Conservation (phyloP, 2,888 invertebrate species). For the Callosobruchus maculatus region DNA sequence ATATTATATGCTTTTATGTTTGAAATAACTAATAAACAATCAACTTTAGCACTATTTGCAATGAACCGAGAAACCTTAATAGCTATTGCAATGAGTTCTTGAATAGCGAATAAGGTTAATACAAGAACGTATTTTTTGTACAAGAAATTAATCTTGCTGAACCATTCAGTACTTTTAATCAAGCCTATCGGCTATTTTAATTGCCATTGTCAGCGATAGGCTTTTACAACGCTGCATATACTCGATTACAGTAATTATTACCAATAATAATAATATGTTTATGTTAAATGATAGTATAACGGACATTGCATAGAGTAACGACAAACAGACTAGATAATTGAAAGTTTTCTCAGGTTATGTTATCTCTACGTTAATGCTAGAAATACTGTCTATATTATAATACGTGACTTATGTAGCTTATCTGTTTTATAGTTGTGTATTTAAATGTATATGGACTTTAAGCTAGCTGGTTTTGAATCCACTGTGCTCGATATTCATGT, state of each 20-base stretch:
- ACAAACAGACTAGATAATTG: background rate
- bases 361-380: too few species aligned
- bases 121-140: background rate
- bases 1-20: too few species aligned
- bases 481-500: too few species aligned
- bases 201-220: background rate
- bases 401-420: too few species aligned
- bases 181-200: background rate
- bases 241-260: background rate
- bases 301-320: background rate
- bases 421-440: too few species aligned
- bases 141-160: background rate
- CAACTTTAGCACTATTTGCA: background rate
- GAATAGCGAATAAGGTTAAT: background rate
- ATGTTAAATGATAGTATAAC: background rate
- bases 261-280: background rate
- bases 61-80: background rate
- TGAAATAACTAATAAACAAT: background rate
- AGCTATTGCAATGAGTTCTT: background rate
- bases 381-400: too few species aligned
- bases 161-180: background rate
- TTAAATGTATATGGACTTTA: too few species aligned
- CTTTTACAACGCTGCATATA: background rate
- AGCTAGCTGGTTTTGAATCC: too few species aligned
- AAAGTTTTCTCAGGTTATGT: too few species aligned